Evolutionary conservation across 1,140 invertebrate genomes (phyloP).

Genomic region (Heliconius hermathena): DNA sequence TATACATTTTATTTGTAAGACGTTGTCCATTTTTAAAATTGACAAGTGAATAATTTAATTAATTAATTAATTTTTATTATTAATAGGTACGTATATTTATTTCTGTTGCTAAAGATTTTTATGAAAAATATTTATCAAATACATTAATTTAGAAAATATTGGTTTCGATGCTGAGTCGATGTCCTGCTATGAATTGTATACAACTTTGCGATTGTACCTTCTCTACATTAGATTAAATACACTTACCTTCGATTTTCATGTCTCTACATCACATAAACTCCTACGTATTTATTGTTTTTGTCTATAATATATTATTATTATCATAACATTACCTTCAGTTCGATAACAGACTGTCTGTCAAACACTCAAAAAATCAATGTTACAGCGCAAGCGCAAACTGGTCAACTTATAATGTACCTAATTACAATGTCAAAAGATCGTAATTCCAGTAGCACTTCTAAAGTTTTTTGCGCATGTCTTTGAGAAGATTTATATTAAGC

Average conservation of each 20-base stretch:
- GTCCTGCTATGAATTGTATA: neutral
- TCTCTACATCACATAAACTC: constrained; percentile 47
- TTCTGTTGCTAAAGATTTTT: too few species aligned
- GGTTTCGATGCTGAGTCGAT: neutral
- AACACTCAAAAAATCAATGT: constrained; percentile 63
- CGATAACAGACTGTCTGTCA: constrained; percentile 50
- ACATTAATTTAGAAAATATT: too few species aligned
- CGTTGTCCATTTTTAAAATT: neutral
- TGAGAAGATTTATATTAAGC: constrained; percentile 21
- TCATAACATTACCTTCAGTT: constrained; percentile 39
- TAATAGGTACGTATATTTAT: too few species aligned
- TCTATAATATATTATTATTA: constrained; percentile 43
- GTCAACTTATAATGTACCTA: constrained; percentile 39
- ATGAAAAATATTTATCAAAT: too few species aligned
- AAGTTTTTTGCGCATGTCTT: constrained; percentile 49
- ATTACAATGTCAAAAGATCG: constrained; percentile 12
- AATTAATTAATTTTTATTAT: too few species aligned
- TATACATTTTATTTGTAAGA: neutral
- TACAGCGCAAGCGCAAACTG: constrained; percentile 59
- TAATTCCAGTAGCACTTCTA: neutral
- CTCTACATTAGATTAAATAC: neutral
- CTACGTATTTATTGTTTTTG: constrained; percentile 36
- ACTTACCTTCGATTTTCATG: constrained; percentile 61
- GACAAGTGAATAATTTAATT: too few species aligned
- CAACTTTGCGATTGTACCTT: neutral